Base-by-base conservation (phyloP, 2,113 vertebrate genomes). In the Phyllopteryx taeniolatus region DNA sequence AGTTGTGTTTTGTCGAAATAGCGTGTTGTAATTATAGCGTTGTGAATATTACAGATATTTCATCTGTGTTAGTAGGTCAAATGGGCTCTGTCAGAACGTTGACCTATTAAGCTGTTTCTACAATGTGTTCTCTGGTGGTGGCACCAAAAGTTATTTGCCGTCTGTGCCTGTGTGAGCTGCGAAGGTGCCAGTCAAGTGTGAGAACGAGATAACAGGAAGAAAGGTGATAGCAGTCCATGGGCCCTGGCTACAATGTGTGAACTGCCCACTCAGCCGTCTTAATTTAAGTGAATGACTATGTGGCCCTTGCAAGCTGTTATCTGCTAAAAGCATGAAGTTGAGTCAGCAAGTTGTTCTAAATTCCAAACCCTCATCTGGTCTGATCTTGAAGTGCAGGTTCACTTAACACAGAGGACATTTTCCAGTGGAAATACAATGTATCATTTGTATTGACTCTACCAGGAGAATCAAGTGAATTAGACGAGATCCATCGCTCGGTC, bases 401-500 rank as follows among this genome's bases (percentile, higher is more conserved):
- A 53, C 8, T 65, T 31, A 27, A 59, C 22, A 27, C 22, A 31
- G 8, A 54, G 5, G 56, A 27, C 12, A 14, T 42, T 44, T 65
- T 19, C 46, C 22, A 15, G 43, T 31, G 43, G 44, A 46, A 44
- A 44, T 11, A 5, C 10, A 44, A 43, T 43, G 61, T 42, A 19
- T 2, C 14, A 2, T 72, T 42, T 79, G 35, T 43, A 54, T 75
- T 53, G 4, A 10, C 53, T 54, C 43, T 11, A 71, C 1, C 85
- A 97, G 95, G 94, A 95, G 96, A 98, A 87, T 96, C 95, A 22
- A 97, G 95, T 88, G 96, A 98, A 92, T 94, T 94, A 54, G 98
- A 98, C 80, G 96, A 98, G 81, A 94, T 81, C 75, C 81, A 92
- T 69, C 86, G 84, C 71, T 77, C 91, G 0, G 94, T 77, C 70